These are phyloP conservation scores for Ormyrus rosae DNA, from an alignment of 2,888 invertebrate species.

Conservation along the genomic window DNA sequence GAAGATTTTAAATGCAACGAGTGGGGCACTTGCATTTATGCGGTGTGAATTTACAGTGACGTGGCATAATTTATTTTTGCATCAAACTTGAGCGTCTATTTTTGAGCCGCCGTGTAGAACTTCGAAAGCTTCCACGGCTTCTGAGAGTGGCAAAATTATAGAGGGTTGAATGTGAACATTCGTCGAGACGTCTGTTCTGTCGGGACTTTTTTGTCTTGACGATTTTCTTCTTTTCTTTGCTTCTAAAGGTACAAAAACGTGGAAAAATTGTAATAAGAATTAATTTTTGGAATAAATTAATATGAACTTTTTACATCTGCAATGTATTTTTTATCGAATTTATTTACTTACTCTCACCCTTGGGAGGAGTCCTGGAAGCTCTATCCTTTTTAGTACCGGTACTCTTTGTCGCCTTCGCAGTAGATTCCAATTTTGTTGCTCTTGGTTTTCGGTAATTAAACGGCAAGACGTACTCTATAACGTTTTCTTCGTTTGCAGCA, in stretches of 20 bases:
- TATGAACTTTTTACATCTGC: too few species aligned
- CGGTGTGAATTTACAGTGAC: slow-evolving; percentile 56
- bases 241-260: slow-evolving; percentile 23
- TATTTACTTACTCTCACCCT: slow-evolving; percentile 32
- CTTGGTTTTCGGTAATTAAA: slow-evolving; percentile 60
- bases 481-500: slow-evolving; percentile 60
- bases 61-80: neutral
- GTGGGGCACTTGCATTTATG: slow-evolving; percentile 70
- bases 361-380: neutral
- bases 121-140: slow-evolving; percentile 37
- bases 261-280: too few species aligned
- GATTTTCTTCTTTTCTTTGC: slow-evolving; percentile 30
- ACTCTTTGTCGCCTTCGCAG: neutral
- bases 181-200: neutral
- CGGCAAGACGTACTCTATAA: slow-evolving; percentile 60
- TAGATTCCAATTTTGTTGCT: slow-evolving; percentile 36
- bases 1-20: slow-evolving; percentile 71
- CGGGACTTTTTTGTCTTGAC: neutral
- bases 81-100: neutral
- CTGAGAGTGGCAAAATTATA: slow-evolving; percentile 49
- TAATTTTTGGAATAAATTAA: too few species aligned
- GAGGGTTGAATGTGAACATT: neutral
- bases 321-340: too few species aligned
- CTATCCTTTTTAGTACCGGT: too few species aligned
- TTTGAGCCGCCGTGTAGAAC: neutral